These are phyloP conservation scores for Cardiocondyla obscurior DNA, from an alignment of 1,140 invertebrate genomes.

Conservation along the genomic window DNA sequence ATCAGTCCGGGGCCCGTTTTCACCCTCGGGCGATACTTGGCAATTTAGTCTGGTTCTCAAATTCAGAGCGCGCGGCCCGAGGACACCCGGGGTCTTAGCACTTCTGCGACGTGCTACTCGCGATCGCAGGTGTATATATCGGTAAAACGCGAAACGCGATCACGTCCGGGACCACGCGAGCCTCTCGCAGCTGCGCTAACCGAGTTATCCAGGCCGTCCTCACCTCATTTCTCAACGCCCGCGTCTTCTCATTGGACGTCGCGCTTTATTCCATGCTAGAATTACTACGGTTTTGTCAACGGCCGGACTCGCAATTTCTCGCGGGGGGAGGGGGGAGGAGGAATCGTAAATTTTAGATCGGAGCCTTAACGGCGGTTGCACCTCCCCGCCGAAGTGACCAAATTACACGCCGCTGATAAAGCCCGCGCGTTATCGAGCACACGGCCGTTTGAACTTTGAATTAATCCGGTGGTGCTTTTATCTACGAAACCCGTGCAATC, in stretches of 20 bases:
- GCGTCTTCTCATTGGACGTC: not conserved
- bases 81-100: too few relatives aligned
- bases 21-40: not conserved
- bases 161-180: conserved; percentile 19
- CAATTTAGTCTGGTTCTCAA: not conserved
- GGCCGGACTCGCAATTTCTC: conserved; percentile 30
- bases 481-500: not conserved
- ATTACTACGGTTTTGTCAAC: conserved; percentile 31
- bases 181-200: conserved; percentile 11
- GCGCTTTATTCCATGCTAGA: conserved; percentile 1
- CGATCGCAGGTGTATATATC: not conserved
- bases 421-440: conserved; percentile 12
- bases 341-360: conserved; percentile 18
- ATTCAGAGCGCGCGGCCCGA: too few relatives aligned
- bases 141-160: conserved; percentile 10
- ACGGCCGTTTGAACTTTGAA: conserved; percentile 3
- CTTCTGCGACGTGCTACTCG: too few relatives aligned
- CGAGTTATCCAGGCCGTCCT: conserved; percentile 38
- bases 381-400: not conserved
- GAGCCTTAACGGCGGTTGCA: not conserved
- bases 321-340: too few relatives aligned
- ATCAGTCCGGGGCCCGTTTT: not conserved
- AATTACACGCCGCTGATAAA: conserved; percentile 18
- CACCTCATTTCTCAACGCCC: conserved; percentile 30
- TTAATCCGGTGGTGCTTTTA: conserved; percentile 1